Conservation (phyloP, 2,888 invertebrate species). For the Andrena haemorrhoa region DNA sequence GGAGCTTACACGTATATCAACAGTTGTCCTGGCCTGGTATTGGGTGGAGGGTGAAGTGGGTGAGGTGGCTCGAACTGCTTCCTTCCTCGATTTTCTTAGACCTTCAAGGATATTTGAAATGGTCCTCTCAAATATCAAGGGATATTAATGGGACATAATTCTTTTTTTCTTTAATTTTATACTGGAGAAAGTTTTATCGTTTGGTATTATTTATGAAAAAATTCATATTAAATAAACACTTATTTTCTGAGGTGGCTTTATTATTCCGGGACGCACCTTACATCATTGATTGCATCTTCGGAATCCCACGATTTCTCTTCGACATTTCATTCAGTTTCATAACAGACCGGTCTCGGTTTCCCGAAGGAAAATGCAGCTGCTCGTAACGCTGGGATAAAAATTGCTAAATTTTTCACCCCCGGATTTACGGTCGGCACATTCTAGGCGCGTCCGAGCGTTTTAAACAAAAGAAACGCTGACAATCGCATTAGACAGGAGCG, state of each 20-base stretch:
- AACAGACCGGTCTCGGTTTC: neutral
- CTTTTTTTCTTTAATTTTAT: too few species aligned
- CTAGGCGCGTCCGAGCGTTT: constrained; percentile 11
- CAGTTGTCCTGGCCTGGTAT: constrained; percentile 39
- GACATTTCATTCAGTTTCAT: too few species aligned
- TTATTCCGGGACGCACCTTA: too few species aligned
- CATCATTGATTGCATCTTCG: too few species aligned
- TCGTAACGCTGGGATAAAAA: neutral
- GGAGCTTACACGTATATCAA: constrained; percentile 58
- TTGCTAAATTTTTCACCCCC: constrained; percentile 16
- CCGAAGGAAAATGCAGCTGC: neutral
- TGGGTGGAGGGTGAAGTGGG: neutral
- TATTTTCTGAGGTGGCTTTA: too few species aligned
- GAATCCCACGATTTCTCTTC: too few species aligned
- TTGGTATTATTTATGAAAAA: too few species aligned
- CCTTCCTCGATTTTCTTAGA: neutral
- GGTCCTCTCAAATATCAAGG: neutral
- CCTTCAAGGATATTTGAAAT: neutral
- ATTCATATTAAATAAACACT: too few species aligned
- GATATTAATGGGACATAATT: neutral
- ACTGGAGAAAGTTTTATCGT: too few species aligned
- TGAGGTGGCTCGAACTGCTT: neutral
- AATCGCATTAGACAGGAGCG: constrained; percentile 29
- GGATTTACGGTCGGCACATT: constrained; percentile 21
- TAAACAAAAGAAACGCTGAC: constrained; percentile 27